Evolutionary conservation across 2,113 vertebrate genomes (phyloP), one percentile per base, ranked within the genome.

Genomic region (Trichechus manatus): DNA sequence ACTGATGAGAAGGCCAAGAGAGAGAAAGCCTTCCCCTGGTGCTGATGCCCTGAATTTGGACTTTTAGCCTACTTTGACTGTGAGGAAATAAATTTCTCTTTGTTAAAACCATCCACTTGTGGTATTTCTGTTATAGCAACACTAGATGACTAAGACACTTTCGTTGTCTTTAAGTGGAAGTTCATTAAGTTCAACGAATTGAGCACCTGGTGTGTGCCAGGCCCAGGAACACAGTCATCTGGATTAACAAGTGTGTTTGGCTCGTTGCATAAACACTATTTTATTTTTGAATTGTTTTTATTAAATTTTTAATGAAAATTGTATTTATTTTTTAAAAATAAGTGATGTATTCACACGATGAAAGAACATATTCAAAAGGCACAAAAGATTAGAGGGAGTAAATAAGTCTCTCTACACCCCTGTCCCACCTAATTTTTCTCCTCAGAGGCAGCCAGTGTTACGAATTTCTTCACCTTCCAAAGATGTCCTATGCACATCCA

Each of bases 161-260:
- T 83, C 78, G 63, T 96, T 82, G 64, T 63, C 39, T 75, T 64
- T 88, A 64, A 92, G 36, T 19, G 0, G 78, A 81, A 6, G 64
- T 82, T 92, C 87, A 42, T 88, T 95, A 64, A 80, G 53, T 61
- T 72, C 90, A 75, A 39, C 50, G 44, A 53, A 77, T 42, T 36
- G 50, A 83, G 75, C 50, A 92, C 91, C 93, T 95, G 96, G 68
- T 72, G 25, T 85, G 44, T 66, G 66, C 78, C 20, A 33, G 81
- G 42, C 87, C 82, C 20, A 29, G 81, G 42, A 90, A 42, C 77
- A 84, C 84, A 44, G 59, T 42, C 36, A 75, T 66, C 44, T 31
- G 42, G 56, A 86, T 78, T 78, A 94, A 42, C 59, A 50, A 64
- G 33, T 61, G 4, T 36, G 25, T 93, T 66, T 50, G 50, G 36